Base-by-base conservation (phyloP, 2,113 vertebrate species). In the Phocoena phocoena region DNA sequence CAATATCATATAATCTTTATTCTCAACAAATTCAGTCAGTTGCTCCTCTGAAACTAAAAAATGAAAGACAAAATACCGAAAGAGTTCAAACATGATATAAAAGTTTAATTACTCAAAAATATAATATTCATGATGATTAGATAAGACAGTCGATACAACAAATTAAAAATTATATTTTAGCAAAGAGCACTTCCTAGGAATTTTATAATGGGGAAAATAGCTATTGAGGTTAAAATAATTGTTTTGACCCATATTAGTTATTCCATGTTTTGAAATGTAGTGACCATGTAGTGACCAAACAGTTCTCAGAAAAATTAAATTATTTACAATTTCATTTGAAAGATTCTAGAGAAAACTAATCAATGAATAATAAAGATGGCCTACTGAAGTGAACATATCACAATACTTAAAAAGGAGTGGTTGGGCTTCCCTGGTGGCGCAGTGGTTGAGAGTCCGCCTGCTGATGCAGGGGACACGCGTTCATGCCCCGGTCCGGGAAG, bases 1-100 rank as follows among this genome's bases (percentile, higher is more conserved):
- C 97, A 99, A 98, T 87, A 99, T 98, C 50, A 96, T 96, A 79
- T 99, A 99, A 97, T 99, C 99, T 98, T 99, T 99, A 98, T 98
- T 99, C 98, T 99, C 99, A 96, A 99, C 98, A 98, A 99, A 99
- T 98, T 99, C 99, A 93, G 99, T 97, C 41, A 99, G 98, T 76
- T 99, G 99, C 70, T 99, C 99, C 44, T 99, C 99, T 62, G 99
- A 99, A 94, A 99, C 99, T 99, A 92, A 97, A 85, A 84, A 98
- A 62, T 62, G 11, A 98, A 97, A 97, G 84, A 60, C 8, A 97
- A 98, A 67, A 67, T 28, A 97, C 10, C 91, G 11, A 86, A 26
- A 8, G 79, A 80, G 5, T 12, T 81, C 79, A 63, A 90, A 95
- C 21, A 26, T 36, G 12, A 50, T 33, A 93, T 85, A 31, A 70